Conservation (phyloP, 1,140 invertebrate species). For the Chymomyza costata region DNA sequence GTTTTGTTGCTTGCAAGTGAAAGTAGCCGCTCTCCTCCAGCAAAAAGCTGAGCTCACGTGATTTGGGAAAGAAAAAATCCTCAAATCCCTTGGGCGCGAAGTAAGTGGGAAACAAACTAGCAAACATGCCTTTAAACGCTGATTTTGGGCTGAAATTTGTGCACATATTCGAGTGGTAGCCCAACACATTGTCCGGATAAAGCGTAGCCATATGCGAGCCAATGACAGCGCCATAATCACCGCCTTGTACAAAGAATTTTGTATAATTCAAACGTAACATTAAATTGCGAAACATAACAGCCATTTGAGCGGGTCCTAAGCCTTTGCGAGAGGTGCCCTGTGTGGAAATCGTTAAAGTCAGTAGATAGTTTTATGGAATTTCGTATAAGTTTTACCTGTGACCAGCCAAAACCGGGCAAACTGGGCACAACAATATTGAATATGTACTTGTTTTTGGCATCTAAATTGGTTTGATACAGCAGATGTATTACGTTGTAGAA, state of each 20-base stretch:
- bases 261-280: constrained; percentile 87
- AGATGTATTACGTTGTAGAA: constrained; percentile 88
- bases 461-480: constrained; percentile 78
- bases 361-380: neutral
- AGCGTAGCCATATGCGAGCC: constrained; percentile 80
- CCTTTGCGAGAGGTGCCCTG: constrained; percentile 79
- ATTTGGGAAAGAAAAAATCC: constrained; percentile 81
- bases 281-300: constrained; percentile 86
- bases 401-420: constrained; percentile 89
- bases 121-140: constrained; percentile 72
- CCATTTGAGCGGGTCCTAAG: constrained; percentile 80
- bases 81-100: constrained; percentile 78
- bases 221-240: constrained; percentile 87
- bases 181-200: constrained; percentile 82
- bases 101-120: constrained; percentile 77
- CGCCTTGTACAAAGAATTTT: constrained; percentile 88
- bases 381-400: constrained; percentile 44
- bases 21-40: constrained; percentile 87
- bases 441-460: constrained; percentile 78
- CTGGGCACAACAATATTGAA: constrained; percentile 88
- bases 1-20: constrained; percentile 91
- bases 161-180: constrained; percentile 82
- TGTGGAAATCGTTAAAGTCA: too few relatives aligned
- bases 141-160: constrained; percentile 43
- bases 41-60: constrained; percentile 75